These are phyloP conservation scores for Oligia strigilis DNA, from an alignment of 2,888 invertebrate genomes.

Conservation along the genomic window DNA sequence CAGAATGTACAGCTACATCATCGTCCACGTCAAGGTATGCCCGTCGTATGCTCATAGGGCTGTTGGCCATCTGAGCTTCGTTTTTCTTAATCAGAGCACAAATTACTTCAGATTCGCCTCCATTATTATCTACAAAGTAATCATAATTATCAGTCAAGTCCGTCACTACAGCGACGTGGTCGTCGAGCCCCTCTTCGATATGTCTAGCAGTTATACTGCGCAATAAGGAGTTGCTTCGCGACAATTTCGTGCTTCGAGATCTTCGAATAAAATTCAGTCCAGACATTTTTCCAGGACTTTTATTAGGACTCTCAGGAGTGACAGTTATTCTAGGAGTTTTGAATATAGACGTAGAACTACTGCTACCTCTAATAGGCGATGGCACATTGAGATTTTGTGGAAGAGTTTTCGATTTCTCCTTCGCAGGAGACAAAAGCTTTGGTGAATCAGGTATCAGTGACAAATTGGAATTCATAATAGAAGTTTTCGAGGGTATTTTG, in stretches of 20 bases:
- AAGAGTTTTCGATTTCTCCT: constrained; percentile 91
- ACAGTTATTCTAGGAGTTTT: constrained; percentile 85
- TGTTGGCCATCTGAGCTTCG: constrained; percentile 84
- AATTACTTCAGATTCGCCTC: constrained; percentile 85
- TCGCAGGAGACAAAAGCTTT: constrained; percentile 83
- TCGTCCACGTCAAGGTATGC: constrained; percentile 91
- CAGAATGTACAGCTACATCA: constrained; percentile 93
- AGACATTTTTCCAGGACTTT: constrained; percentile 89
- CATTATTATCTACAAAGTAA: constrained; percentile 83
- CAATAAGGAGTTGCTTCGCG: constrained; percentile 92
- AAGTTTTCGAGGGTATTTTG: constrained; percentile 78
- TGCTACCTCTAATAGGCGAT: constrained; percentile 87
- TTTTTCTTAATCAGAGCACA: constrained; percentile 87
- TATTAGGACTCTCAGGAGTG: constrained; percentile 88
- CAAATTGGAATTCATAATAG: constrained; percentile 86
- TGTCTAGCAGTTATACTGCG: constrained; percentile 90
- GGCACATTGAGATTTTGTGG: constrained; percentile 90
- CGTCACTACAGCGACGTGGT: constrained; percentile 81
- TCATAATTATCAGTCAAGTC: constrained; percentile 85
- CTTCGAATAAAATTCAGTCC: constrained; percentile 92
- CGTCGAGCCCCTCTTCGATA: constrained; percentile 86
- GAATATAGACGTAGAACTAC: constrained; percentile 87
- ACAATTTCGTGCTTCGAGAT: constrained; percentile 93
- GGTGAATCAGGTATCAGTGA: constrained; percentile 88
- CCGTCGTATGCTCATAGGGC: constrained; percentile 86